These are phyloP conservation scores for Melinaea menophilus DNA, from an alignment of 2,888 invertebrate species.

Conservation along the genomic window DNA sequence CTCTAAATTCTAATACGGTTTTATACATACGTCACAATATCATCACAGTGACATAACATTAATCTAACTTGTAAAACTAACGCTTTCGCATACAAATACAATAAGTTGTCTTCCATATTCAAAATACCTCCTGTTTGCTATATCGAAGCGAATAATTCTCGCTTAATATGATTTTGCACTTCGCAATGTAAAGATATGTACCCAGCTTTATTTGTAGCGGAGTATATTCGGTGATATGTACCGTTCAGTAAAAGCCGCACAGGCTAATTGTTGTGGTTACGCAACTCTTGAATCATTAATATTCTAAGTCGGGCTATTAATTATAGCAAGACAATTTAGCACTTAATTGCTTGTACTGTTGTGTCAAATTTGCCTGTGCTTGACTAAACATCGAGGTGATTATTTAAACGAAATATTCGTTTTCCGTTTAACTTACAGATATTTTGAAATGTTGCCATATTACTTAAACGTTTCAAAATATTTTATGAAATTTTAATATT, in stretches of 20 bases:
- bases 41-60: not conserved
- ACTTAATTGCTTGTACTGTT: constrained; percentile 14
- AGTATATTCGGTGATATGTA: constrained; percentile 33
- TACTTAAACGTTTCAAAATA: too few species aligned
- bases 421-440: too few species aligned
- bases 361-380: constrained; percentile 19
- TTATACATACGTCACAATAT: not conserved
- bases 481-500: too few species aligned
- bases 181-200: constrained; percentile 1
- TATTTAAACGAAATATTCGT: not conserved
- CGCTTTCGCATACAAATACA: not conserved
- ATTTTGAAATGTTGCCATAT: too few species aligned
- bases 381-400: constrained; percentile 1
- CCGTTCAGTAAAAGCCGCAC: constrained; percentile 27
- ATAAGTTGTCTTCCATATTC: too few species aligned
- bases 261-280: constrained; percentile 29
- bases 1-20: not conserved
- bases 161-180: too few species aligned
- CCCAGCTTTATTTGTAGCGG: constrained; percentile 20
- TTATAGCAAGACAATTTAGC: constrained; percentile 25
- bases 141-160: too few species aligned
- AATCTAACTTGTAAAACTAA: constrained; percentile 2
- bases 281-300: constrained; percentile 29
- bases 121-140: too few species aligned
- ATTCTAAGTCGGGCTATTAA: constrained; percentile 24